Evolutionary conservation across 2,797 vertebrate genomes (phyloP).

Genomic region (Anguilla anguilla): DNA sequence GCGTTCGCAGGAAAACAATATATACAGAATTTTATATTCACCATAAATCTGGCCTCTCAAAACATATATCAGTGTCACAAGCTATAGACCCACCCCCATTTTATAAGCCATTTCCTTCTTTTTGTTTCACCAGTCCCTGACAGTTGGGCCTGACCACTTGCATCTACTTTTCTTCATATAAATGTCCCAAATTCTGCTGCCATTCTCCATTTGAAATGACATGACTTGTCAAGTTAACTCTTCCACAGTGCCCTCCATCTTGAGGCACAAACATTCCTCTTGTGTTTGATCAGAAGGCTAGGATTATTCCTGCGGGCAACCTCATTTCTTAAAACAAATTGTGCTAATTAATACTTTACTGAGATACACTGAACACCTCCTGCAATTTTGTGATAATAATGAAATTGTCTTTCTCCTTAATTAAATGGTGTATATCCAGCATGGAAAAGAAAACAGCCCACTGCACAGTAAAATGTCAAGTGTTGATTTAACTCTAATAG

Average conservation of each 20-base stretch:
- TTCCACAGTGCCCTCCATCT: background rate
- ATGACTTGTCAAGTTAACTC: background rate
- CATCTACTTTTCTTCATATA: background rate
- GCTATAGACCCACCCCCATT: background rate
- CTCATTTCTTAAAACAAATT: background rate
- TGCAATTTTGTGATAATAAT: background rate
- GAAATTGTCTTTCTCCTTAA: conserved; percentile 7
- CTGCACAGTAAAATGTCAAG: background rate
- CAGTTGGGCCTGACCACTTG: background rate
- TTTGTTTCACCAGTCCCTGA: background rate
- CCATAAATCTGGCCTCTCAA: conserved; percentile 8
- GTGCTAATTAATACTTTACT: background rate
- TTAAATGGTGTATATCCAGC: background rate
- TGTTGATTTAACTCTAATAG: no score
- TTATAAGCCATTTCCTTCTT: background rate
- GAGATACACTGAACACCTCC: background rate
- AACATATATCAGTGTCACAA: background rate
- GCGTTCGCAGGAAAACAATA: background rate
- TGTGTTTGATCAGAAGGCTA: background rate
- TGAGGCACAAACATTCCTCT: conserved; percentile 2
- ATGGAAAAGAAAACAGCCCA: background rate
- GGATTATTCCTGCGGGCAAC: background rate
- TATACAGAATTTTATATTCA: background rate
- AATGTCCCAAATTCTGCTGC: conserved; percentile 3
- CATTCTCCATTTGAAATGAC: background rate